Conservation (phyloP, 64 coral and sea anemone genomes). For the Stylophora pistillata region DNA sequence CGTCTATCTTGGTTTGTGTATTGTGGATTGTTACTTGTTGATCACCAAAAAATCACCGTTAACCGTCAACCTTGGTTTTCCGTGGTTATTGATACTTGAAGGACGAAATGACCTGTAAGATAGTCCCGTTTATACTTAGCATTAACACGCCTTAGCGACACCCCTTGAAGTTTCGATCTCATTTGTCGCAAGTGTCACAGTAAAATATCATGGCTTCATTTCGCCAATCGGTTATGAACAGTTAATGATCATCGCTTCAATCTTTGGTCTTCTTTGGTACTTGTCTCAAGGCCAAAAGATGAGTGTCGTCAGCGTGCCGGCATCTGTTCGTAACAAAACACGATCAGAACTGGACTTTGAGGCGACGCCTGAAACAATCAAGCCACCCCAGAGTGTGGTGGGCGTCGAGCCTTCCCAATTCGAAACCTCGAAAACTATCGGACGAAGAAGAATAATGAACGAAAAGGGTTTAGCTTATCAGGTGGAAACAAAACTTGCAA, state of each 20-base stretch:
- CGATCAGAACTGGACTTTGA: not conserved
- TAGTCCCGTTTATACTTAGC: no score
- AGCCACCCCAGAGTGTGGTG: conserved; percentile 2
- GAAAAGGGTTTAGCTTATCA: conserved; percentile 15
- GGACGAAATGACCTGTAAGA: no score
- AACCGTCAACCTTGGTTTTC: not conserved
- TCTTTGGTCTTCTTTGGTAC: not conserved
- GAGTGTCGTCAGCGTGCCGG: no score
- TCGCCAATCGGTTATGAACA: conserved; percentile 5
- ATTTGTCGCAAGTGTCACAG: not conserved
- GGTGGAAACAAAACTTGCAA: not conserved
- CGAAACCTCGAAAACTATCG: not conserved
- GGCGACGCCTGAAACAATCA: not conserved
- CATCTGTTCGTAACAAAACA: not conserved
- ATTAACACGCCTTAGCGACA: no score
- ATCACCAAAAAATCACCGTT: no score
- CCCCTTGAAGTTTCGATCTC: no score
- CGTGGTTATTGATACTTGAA: not conserved
- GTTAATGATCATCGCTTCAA: no score
- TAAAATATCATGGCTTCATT: no score
- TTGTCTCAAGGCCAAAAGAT: not conserved
- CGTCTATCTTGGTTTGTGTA: no score
- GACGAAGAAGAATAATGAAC: not conserved
- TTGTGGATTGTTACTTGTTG: no score
- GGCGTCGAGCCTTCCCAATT: not conserved